phyloP scores from a whole-genome alignment of 2,888 invertebrate species.

The Xanthorhoe designata region DNA sequence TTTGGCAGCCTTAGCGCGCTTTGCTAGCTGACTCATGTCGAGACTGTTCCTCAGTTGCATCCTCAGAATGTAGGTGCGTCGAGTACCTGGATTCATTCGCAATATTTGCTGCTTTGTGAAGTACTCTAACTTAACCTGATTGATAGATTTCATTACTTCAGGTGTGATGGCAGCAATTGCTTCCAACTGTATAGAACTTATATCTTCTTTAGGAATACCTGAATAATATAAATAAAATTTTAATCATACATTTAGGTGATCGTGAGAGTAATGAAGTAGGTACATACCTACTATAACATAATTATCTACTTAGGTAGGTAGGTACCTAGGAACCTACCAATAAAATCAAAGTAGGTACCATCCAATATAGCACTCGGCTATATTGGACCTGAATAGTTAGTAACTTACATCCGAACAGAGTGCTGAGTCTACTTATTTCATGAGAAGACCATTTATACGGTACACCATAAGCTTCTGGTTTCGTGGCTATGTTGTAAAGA shows the following conservation, averaged over 20 bases:
- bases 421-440: conserved; percentile 65
- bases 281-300: no score
- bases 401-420: conserved; percentile 67
- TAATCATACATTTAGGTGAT: background rate
- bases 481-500: conserved; percentile 69
- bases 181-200: conserved; percentile 72
- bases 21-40: conserved; percentile 65
- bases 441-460: conserved; percentile 78
- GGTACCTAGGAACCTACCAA: no score
- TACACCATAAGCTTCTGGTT: conserved; percentile 68
- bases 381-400: no score
- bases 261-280: background rate
- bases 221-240: conserved; percentile 5
- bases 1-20: conserved; percentile 34
- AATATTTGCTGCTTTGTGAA: conserved; percentile 76
- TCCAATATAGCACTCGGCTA: no score
- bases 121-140: conserved; percentile 65
- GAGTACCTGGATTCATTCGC: conserved; percentile 66
- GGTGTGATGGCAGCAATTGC: conserved; percentile 68
- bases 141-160: conserved; percentile 65
- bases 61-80: conserved; percentile 71
- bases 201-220: conserved; percentile 69
- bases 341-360: no score
- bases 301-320: no score
- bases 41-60: conserved; percentile 68